Evolutionary conservation across 2,888 invertebrate species (phyloP), one percentile per base, ranked within the genome.

Genomic region (Julus scandinavius): DNA sequence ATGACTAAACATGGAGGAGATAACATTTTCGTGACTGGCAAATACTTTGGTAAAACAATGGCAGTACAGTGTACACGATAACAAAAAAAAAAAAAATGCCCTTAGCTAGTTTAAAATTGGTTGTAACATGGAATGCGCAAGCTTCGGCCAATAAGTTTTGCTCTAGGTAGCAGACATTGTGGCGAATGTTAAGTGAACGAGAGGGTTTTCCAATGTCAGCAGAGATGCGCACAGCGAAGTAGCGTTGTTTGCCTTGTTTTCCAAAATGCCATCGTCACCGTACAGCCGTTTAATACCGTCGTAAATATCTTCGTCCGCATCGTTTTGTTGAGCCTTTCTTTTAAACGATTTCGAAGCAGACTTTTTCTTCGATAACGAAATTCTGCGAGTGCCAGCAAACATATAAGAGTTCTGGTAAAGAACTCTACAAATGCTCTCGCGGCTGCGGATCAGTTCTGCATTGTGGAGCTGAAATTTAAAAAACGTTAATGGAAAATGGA

Each of bases 271-370:
- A 13, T 89, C 89, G 4, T 89, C 89, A 6, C 89, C 89, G 54
- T 89, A 89, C 54, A 89, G 86, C 58, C 89, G 88, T 84, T 89
- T 89, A 20, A 89, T 89, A 84, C 88, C 86, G 54, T 88, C 89
- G 86, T 89, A 89, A 40, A 89, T 87, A 88, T 89, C 89, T 49
- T 89, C 89, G 5, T 87, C 89, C 40, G 29, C 41, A 20, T 87
- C 87, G 11, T 85, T 41, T 15, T 88, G 80, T 17, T 88, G 88
- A 49, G 88, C 88, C 72, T 89, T 89, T 49, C 89, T 72, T 45
- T 89, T 89, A 13, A 54, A 54, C 2, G 54, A 54, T 17, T 54
- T 54, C 1, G 54, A 54, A 29, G 41, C 50, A 1, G 88, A 41
- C 88, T n/a, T 41, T 20, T n/a, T 54, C 15, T 49, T 49, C 40